Percentiles rank a stretch among this genome's conserved stretches.
phyloP scores from a whole-genome alignment of 2,113 vertebrate species.

The Seriola aureovittata region DNA sequence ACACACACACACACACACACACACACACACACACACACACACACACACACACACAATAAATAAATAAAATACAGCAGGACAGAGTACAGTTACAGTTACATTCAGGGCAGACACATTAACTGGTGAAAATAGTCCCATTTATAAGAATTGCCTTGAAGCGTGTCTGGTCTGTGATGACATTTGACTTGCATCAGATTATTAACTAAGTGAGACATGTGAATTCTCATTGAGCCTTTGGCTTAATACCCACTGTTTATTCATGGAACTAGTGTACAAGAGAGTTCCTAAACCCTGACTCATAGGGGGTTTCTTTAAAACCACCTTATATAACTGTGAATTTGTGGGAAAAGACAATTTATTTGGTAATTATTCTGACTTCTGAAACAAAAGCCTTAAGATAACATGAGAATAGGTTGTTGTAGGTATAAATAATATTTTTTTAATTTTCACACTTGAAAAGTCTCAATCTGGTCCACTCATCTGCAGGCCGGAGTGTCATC shows the following conservation, averaged over 20 bases:
- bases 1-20: too few relatives aligned
- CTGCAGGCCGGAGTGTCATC: constrained; percentile 51
- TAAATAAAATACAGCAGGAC: too few relatives aligned
- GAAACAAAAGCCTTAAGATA: not conserved
- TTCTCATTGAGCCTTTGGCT: constrained; percentile 21
- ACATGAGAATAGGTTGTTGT: not conserved
- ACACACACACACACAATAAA: too few relatives aligned
- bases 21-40: too few relatives aligned
- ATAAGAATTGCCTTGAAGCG: constrained; percentile 30
- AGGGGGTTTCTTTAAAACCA: not conserved
- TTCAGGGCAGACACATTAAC: not conserved
- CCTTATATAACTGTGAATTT: not conserved
- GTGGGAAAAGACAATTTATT: not conserved
- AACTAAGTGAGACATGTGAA: constrained; percentile 46
- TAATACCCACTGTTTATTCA: constrained; percentile 23
- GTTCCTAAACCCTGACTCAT: not conserved
- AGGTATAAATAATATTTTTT: not conserved
- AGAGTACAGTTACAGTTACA: not conserved
- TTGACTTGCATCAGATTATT: constrained; percentile 54
- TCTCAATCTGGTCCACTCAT: not conserved
- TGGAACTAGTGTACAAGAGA: not conserved
- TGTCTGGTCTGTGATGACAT: constrained; percentile 31
- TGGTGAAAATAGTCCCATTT: constrained; percentile 21
- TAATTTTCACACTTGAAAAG: not conserved
- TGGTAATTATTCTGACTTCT: not conserved